Evolutionary conservation across 2,888 invertebrate species (phyloP), one percentile per base, ranked within the genome.

Genomic region (Acanthopleura granulata): DNA sequence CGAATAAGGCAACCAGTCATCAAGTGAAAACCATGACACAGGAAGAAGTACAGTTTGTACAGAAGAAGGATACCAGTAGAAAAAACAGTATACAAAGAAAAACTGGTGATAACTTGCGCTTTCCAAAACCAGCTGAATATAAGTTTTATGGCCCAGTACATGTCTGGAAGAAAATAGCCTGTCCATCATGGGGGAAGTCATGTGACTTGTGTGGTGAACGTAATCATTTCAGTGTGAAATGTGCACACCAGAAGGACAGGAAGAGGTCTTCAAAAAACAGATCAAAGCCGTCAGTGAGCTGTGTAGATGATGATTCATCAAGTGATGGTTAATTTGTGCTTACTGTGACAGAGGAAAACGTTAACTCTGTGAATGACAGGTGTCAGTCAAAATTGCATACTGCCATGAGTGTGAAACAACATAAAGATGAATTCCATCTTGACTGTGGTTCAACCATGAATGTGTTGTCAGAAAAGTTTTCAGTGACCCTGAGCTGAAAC

Each of bases 141-240:
- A 70, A 22, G 22, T 70, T 70, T 40, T 70, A 30, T 70, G 70
- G 70, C 12, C 70, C 11, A 12, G 12, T 12, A 27, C 30, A 70
- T 40, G 14, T 29, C 12, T 30, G 12, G 25, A 30, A 70, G 49
- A 70, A 70, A 22, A 40, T 11, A 70, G 15, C 25, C 27, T 70
- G 70, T 30, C 70, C 70, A 29, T 25, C 70, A 70, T 70, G 70
- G 70, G 70, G 70, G 29, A 22, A 70, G 29, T 15, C 30, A 12
- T 70, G 70, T 70, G 62, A 62, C 15, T 12, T n/a, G 12, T 62
- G 62, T 62, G 62, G 62, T 12, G 62, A 22, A n/a, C n/a, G n/a
- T n/a, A n/a, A n/a, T n/a, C n/a, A n/a, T n/a, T n/a, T n/a, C n/a
- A n/a, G n/a, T n/a, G 12, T 62, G 62, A 62, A 62, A 62, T 62